Evolutionary conservation across 2,888 invertebrate genomes (phyloP).

Genomic region (Eristalinus sepulchralis): DNA sequence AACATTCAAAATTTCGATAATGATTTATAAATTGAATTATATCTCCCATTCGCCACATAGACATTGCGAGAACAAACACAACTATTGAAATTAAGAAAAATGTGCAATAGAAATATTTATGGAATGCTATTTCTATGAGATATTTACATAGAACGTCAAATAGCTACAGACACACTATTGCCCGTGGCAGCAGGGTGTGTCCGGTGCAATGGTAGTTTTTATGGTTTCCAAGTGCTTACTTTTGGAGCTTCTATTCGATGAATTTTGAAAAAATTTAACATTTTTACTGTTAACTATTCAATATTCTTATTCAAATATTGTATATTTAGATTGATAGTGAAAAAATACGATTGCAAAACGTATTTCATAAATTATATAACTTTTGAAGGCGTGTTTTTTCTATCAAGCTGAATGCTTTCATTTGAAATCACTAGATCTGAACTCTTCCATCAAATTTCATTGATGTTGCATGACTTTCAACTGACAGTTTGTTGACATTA

Average conservation of each 20-base stretch:
- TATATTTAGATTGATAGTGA: too few species aligned
- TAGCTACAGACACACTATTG: neutral
- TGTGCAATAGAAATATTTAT: neutral
- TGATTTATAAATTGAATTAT: conserved; percentile 4
- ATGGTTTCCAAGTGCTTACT: neutral
- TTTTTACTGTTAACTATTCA: neutral
- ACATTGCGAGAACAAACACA: neutral
- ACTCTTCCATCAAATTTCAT: neutral
- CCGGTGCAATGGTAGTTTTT: neutral
- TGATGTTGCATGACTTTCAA: neutral
- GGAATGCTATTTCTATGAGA: neutral
- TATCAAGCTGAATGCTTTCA: neutral
- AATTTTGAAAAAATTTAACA: neutral
- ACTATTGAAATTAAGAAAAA: neutral
- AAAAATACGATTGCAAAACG: too few species aligned
- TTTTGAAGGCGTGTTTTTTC: too few species aligned
- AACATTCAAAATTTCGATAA: conserved; percentile 61
- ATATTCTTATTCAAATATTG: too few species aligned
- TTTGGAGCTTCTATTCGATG: neutral
- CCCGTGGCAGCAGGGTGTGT: neutral
- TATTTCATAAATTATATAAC: too few species aligned
- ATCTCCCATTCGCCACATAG: neutral
- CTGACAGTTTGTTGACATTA: too few species aligned
- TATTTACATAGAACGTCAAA: neutral
- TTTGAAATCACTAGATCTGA: neutral